Evolutionary conservation across 1,140 invertebrate genomes (phyloP), one percentile per base, ranked within the genome.

Genomic region (Oppia nitens): DNA sequence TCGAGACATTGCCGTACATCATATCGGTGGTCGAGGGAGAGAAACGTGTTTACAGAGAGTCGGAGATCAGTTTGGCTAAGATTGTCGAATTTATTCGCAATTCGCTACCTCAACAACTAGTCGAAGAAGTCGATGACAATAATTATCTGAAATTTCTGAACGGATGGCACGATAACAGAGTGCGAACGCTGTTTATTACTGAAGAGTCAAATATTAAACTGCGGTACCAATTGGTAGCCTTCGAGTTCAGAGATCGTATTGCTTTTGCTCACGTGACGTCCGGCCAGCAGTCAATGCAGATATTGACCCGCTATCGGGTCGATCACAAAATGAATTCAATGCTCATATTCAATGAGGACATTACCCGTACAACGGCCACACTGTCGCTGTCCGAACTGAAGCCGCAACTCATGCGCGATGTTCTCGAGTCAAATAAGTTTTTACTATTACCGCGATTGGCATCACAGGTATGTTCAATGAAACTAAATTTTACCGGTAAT

Each of bases 301-400:
- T 60, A 12, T 14, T 27, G 4, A 61, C 57, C 21, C 27, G 59
- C 2, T 90, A 82, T 70, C 82, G 83, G 68, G 79, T 90, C 20
- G 79, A 83, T 48, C 69, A 76, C 14, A 81, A 83, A 65, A 78
- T 85, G 69, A 89, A 95, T 67, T 87, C 83, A 1, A 76, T 97
- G 57, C 74, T 94, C 53, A 72, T 96, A 50, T 90, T 96, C 68
- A 92, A 95, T 72, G 92, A 96, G 71, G 85, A 91, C 70, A 77
- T 77, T 2, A 74, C 78, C 11, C 77, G 80, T 55, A 85, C 91
- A 1, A 82, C 85, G 55, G 90, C 88, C 27, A 86, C 84, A 56
- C 77, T 94, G 47, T 77, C 82, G 58, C 90, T 91, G 81, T 76
- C 82, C 32, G 86, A 91, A 69, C 87, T 93, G 67, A 84, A 87